Evolutionary conservation across 2,888 invertebrate genomes (phyloP).

Genomic region (Euphydryas editha): DNA sequence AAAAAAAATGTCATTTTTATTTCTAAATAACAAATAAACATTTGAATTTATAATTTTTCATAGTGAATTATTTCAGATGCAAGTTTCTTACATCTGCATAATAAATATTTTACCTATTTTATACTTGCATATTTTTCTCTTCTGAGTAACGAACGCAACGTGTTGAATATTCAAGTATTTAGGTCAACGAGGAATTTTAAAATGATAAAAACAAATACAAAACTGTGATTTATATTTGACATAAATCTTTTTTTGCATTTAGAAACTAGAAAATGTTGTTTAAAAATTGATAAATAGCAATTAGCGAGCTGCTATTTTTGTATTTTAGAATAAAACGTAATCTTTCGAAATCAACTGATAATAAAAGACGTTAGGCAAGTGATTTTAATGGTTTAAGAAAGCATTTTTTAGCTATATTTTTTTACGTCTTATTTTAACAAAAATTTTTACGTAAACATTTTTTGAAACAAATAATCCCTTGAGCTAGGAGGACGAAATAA

Average conservation of each 20-base stretch:
- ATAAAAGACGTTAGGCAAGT: no score
- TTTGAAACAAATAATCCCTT: not conserved
- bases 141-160: conserved; percentile 17
- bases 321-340: no score
- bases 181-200: conserved; percentile 28
- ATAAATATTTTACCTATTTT: conserved; percentile 26
- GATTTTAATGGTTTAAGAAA: no score
- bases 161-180: conserved; percentile 33
- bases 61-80: conserved; percentile 16
- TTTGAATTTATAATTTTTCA: not conserved
- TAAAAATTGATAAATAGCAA: not conserved
- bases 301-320: no score
- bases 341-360: no score
- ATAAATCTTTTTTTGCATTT: not conserved
- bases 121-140: conserved; percentile 25
- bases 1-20: not conserved
- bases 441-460: not conserved
- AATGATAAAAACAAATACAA: conserved; percentile 23
- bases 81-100: conserved; percentile 26
- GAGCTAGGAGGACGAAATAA: not conserved
- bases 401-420: no score
- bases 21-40: not conserved
- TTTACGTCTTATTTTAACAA: no score
- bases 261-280: not conserved
- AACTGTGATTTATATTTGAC: conserved; percentile 5